Evolutionary conservation across 2,888 invertebrate species (phyloP).

Genomic region (Dicranocentrus wangi): DNA sequence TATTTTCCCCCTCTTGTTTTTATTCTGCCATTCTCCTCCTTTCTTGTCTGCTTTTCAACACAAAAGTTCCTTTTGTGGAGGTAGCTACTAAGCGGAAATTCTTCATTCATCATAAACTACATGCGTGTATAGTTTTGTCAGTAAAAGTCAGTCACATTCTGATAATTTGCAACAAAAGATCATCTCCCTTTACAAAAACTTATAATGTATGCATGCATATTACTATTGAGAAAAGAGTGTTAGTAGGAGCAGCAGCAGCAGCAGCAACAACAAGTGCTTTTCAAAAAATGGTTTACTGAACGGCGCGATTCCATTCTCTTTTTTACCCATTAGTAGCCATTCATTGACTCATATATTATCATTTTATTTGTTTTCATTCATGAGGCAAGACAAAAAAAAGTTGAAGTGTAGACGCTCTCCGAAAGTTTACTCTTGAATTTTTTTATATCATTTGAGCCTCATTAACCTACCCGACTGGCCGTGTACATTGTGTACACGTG

Average conservation of each 20-base stretch:
- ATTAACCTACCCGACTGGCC: conserved; percentile 51
- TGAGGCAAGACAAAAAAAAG: conserved; percentile 22
- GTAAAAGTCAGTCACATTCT: conserved; percentile 71
- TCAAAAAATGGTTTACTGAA: not conserved
- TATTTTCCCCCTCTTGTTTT: conserved; percentile 42
- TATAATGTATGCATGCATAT: not conserved
- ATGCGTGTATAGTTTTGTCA: conserved; percentile 23
- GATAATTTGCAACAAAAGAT: conserved; percentile 71
- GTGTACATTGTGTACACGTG: conserved; percentile 9
- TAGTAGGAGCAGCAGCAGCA: conserved; percentile 21
- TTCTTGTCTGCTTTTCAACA: conserved; percentile 32
- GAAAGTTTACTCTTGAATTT: conserved; percentile 47
- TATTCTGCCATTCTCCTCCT: conserved; percentile 16
- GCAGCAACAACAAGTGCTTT: not conserved
- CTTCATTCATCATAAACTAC: conserved; percentile 20
- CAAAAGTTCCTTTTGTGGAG: conserved; percentile 5
- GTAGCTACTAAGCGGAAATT: conserved; percentile 23
- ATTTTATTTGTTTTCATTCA: conserved; percentile 46
- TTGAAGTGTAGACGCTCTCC: not conserved
- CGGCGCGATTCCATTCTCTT: conserved; percentile 5
- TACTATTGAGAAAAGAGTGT: conserved; percentile 34
- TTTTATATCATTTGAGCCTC: conserved; percentile 56
- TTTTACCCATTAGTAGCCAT: conserved; percentile 36
- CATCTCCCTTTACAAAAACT: conserved; percentile 15
- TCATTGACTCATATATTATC: conserved; percentile 45